These are phyloP conservation scores for Prosapia bicincta DNA, from an alignment of 2,888 invertebrate species.

Conservation along the genomic window DNA sequence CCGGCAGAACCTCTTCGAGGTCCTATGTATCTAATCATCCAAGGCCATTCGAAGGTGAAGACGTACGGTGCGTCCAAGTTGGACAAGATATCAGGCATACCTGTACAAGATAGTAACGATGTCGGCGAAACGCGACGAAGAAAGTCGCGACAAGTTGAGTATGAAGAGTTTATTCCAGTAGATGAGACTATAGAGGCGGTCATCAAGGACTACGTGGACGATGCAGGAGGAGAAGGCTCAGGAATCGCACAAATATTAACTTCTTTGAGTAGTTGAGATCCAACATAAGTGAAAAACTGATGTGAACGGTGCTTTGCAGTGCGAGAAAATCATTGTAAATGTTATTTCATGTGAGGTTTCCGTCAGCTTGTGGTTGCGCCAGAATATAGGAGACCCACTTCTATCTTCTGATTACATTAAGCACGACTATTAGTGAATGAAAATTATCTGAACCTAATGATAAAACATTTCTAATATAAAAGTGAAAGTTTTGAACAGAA, in stretches of 20 bases:
- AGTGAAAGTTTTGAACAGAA: too few relatives aligned
- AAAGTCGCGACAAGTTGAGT: conserved; percentile 45
- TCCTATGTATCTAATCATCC: conserved; percentile 74
- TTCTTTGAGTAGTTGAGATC: conserved; percentile 1
- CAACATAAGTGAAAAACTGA: too few relatives aligned
- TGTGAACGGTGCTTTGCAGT: too few relatives aligned
- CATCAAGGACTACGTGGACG: conserved; percentile 14
- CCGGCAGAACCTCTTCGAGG: conserved; percentile 55
- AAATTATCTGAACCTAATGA: too few relatives aligned
- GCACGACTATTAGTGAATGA: too few relatives aligned
- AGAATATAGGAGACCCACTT: too few relatives aligned
- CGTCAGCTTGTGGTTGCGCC: too few relatives aligned
- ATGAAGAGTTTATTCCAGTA: conserved; percentile 50
- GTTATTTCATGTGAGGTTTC: too few relatives aligned
- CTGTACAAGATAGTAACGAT: conserved; percentile 53
- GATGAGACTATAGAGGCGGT: conserved; percentile 40
- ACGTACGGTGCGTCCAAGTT: conserved; percentile 60
- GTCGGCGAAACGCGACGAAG: conserved; percentile 42
- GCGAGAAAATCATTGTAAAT: too few relatives aligned
- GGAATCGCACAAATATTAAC: conserved; percentile 7
- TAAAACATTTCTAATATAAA: too few relatives aligned
- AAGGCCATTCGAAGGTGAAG: conserved; percentile 83
- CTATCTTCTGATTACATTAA: too few relatives aligned
- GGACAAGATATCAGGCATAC: conserved; percentile 46
- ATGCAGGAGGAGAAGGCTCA: conserved; percentile 7